Conservation (phyloP, 2,888 invertebrate genomes). For the Phyllotreta striolata region DNA sequence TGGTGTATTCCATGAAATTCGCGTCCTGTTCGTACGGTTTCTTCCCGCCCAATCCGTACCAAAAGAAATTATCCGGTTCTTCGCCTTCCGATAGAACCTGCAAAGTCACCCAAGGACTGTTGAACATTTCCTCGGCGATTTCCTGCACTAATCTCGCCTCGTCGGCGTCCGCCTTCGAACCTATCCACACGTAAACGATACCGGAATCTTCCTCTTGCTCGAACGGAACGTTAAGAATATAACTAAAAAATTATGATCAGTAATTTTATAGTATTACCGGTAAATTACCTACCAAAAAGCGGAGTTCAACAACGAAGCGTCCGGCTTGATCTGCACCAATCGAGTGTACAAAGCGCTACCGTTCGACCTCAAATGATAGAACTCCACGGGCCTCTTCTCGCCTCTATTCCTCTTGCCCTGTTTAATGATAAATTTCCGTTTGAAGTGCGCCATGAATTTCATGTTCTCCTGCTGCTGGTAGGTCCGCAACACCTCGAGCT, state of each 20-base stretch:
- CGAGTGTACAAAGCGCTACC: conserved; percentile 93
- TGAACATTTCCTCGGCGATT: conserved; percentile 92
- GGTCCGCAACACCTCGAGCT: conserved; percentile 90
- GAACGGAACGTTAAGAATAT: conserved; percentile 91
- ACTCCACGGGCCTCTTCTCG: conserved; percentile 74
- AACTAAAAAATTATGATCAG: conserved; percentile 72
- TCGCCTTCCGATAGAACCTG: conserved; percentile 90
- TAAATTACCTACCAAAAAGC: conserved; percentile 99
- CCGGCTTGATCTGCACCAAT: conserved; percentile 88
- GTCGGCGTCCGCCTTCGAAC: conserved; percentile 82
- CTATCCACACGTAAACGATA: conserved; percentile 96
- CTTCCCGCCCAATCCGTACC: conserved; percentile 90
- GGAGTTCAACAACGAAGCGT: conserved; percentile 87
- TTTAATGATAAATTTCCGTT: conserved; percentile 91
- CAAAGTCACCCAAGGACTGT: conserved; percentile 79
- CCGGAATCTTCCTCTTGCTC: conserved; percentile 86
- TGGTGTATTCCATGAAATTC: conserved; percentile 89
- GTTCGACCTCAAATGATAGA: conserved; percentile 95
- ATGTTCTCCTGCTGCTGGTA: conserved; percentile 99
- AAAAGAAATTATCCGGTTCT: conserved; percentile 98
- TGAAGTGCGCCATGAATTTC: conserved; percentile 98
- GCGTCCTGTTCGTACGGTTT: conserved; percentile 90
- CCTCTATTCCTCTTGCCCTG: conserved; percentile 76
- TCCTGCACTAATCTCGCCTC: conserved; percentile 88
- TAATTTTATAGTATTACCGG: conserved; percentile 2